Evolutionary conservation across 2,797 vertebrate species (phyloP).

Genomic region (Diceros bicornis): DNA sequence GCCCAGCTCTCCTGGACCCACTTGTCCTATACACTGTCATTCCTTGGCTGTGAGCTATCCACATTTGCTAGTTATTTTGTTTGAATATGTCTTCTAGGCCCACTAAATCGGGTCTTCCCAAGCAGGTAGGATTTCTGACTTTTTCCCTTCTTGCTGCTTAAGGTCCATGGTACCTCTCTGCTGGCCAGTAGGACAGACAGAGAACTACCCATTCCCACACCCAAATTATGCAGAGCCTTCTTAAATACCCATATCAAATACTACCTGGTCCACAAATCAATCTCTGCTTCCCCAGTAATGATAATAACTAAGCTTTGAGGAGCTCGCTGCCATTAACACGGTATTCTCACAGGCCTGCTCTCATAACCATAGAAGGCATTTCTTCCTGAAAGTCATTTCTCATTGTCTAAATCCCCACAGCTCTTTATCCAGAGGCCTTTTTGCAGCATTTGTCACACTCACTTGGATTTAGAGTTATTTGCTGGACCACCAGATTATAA

Average conservation of each 20-base stretch:
- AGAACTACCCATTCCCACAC: not conserved
- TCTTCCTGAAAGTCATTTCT: conserved; percentile 25
- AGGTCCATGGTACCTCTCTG: not conserved
- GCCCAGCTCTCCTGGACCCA: not conserved
- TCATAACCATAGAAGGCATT: not conserved
- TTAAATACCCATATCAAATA: not conserved
- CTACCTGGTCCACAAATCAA: not conserved
- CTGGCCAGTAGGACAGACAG: not conserved
- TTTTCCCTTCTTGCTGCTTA: not conserved
- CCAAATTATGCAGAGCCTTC: not conserved
- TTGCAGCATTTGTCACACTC: not conserved
- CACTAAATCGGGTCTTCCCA: not conserved
- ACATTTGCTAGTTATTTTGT: not conserved
- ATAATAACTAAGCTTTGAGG: not conserved
- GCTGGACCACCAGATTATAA: not conserved
- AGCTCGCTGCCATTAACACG: fast-evolving
- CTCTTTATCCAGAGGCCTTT: not conserved
- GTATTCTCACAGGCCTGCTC: not conserved
- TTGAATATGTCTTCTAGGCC: not conserved
- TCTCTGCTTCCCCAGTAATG: not conserved
- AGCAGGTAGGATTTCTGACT: not conserved
- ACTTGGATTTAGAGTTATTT: not conserved
- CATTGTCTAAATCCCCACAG: not conserved
- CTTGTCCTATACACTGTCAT: not conserved
- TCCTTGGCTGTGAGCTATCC: not conserved